These are phyloP conservation scores for Epinephelus moara DNA, from an alignment of 2,113 vertebrate genomes.

Conservation along the genomic window DNA sequence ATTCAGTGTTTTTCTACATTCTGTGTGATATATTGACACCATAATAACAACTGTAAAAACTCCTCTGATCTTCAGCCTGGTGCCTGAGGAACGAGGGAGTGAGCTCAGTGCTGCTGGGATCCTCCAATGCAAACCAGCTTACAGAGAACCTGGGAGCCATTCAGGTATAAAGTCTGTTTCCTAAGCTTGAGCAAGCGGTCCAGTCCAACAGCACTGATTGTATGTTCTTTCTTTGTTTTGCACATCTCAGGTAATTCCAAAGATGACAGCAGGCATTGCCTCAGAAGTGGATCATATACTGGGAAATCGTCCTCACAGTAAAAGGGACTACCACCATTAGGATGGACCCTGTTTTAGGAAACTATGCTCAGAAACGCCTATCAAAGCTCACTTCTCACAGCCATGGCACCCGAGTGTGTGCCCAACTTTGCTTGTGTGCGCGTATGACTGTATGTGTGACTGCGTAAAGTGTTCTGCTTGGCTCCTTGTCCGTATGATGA, in stretches of 20 bases:
- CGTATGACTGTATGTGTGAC: slow-evolving; percentile 57
- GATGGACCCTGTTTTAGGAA: slow-evolving; percentile 47
- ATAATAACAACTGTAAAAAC: neutral
- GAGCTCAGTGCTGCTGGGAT: slow-evolving; percentile 95
- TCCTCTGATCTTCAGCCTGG: slow-evolving; percentile 87
- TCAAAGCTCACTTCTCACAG: slow-evolving; percentile 74
- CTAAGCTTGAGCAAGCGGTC: neutral
- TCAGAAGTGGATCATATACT: slow-evolving; percentile 94
- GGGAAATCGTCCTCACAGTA: slow-evolving; percentile 95
- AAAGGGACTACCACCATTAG: slow-evolving; percentile 91
- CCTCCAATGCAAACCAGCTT: slow-evolving; percentile 93
- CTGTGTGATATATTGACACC: neutral
- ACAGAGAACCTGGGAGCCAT: slow-evolving; percentile 98
- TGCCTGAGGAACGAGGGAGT: slow-evolving; percentile 97
- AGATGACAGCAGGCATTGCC: slow-evolving; percentile 95
- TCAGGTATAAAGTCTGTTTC: slow-evolving; percentile 81
- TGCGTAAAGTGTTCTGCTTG: slow-evolving; percentile 67
- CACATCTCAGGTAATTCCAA: slow-evolving; percentile 92
- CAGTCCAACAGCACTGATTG: neutral
- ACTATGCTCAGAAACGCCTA: slow-evolving; percentile 65
- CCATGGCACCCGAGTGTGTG: slow-evolving; percentile 73
- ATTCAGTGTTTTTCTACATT: neutral
- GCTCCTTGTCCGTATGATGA: slow-evolving; percentile 63
- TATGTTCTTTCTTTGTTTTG: slow-evolving; percentile 27
- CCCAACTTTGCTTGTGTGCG: slow-evolving; percentile 65